Evolutionary conservation across 2,113 vertebrate species (phyloP).

Genomic region (Pygathrix nemaeus): DNA sequence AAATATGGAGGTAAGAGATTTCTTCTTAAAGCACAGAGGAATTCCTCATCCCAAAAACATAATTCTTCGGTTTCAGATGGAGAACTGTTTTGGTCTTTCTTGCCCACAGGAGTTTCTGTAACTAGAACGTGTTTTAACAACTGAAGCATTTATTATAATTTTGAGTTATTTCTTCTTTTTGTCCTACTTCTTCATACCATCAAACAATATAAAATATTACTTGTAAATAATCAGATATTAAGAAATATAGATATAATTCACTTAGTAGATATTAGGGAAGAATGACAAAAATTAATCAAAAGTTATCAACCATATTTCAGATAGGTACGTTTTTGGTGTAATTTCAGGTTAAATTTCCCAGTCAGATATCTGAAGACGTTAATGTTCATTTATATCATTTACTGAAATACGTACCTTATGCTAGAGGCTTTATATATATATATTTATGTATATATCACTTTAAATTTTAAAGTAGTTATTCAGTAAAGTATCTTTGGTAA

Average conservation of each 20-base stretch:
- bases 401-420: background rate
- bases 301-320: background rate
- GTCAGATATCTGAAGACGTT: background rate
- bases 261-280: background rate
- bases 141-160: slow-evolving; percentile 11
- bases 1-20: background rate
- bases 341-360: slow-evolving; percentile 32
- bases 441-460: background rate
- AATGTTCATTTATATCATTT: background rate
- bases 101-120: background rate
- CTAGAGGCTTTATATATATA: background rate
- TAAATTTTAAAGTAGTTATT: slow-evolving; percentile 33
- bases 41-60: background rate
- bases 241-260: background rate
- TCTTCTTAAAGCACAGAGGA: background rate
- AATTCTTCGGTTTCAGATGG: background rate
- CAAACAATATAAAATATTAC: background rate
- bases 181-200: background rate
- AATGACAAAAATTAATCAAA: slow-evolving; percentile 20
- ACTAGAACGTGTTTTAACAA: background rate
- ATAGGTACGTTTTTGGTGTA: background rate
- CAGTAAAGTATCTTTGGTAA: background rate
- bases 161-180: slow-evolving; percentile 38
- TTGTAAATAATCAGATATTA: background rate
- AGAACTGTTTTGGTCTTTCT: background rate